Percentiles rank a stretch among this genome's conserved stretches.
Conservation (phyloP, 2,113 vertebrate genomes). For the Lycocorax pyrrhopterus region DNA sequence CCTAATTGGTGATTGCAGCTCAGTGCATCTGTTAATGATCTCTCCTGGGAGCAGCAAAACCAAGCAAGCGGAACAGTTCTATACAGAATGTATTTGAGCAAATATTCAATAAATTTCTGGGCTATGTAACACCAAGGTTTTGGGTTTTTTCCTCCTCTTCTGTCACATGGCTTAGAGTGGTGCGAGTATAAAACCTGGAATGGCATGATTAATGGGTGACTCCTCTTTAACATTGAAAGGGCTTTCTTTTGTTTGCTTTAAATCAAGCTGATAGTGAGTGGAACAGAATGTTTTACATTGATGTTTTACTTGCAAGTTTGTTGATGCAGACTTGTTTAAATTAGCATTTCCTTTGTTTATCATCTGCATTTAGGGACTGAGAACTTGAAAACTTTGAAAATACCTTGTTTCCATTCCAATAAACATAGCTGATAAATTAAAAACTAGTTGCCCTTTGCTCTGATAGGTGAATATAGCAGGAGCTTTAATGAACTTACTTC, state of each 20-base stretch:
- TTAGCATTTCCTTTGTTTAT: neutral
- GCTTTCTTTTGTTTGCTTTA: neutral
- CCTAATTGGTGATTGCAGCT: constrained; percentile 31
- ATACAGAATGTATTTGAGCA: constrained; percentile 64
- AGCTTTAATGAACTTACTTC: neutral
- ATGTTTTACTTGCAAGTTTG: neutral
- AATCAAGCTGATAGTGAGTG: neutral
- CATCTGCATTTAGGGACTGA: neutral
- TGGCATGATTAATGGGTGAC: neutral
- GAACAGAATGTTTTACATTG: neutral
- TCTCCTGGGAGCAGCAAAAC: constrained; percentile 39
- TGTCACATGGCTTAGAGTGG: constrained; percentile 27
- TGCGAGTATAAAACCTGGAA: neutral
- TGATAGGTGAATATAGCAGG: neutral
- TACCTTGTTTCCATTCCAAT: neutral
- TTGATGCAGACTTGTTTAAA: neutral
- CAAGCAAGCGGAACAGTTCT: constrained; percentile 39
- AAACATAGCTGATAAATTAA: neutral
- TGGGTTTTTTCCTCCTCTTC: neutral
- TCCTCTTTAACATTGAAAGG: neutral
- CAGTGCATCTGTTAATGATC: constrained; percentile 26
- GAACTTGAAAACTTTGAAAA: neutral
- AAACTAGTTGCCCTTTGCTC: neutral
- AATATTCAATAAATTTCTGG: constrained; percentile 76
- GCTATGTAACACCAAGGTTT: constrained; percentile 58